Evolutionary conservation across 2,797 vertebrate genomes (phyloP), one percentile per base, ranked within the genome.

Genomic region (Jordanella pulchra): DNA sequence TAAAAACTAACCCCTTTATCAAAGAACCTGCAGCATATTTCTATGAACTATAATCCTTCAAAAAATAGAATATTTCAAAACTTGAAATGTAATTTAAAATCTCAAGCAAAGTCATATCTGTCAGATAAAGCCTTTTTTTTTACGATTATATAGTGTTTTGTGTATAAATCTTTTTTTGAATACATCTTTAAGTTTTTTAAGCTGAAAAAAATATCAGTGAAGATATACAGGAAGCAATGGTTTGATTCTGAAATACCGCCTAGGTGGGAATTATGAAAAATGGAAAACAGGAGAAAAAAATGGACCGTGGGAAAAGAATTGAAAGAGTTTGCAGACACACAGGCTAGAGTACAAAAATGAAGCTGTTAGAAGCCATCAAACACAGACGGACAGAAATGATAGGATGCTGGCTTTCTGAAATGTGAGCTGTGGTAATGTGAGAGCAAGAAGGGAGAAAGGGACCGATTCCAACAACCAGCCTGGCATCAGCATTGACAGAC

Each of bases 341-440:
- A 70, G 47, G 69, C 11, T 35, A 35, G 75, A 72, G 7, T 65
- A 47, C 58, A 53, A 79, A 45, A 82, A 66, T 65, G 44, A 79
- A 67, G 27, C 42, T 60, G 51, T 80, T 45, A 76, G 63, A 60
- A 61, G 53, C 3, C 55, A 45, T 14, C 30, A 14, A 58, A 2
- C 18, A 65, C 17, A 66, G 61, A 54, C 17, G 48, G 7, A 25
- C 39, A 15, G 18, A 47, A 39, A 72, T 42, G 48, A 58, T 78
- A 83, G 67, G 77, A 82, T 70, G 80, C 65, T 9, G 30, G 70
- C 56, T 86, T 87, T 81, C 84, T 81, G 81, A 87, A 87, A 90
- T 78, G 60, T 65, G 82, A 88, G 69, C 73, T 82, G 76, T 80
- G 83, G 75, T 81, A 83, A 84, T 80, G 42, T 68, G 69, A 78